Evolutionary conservation across 2,113 vertebrate genomes (phyloP), one percentile per base, ranked within the genome.

Genomic region (Microcebus lehilahytsara): DNA sequence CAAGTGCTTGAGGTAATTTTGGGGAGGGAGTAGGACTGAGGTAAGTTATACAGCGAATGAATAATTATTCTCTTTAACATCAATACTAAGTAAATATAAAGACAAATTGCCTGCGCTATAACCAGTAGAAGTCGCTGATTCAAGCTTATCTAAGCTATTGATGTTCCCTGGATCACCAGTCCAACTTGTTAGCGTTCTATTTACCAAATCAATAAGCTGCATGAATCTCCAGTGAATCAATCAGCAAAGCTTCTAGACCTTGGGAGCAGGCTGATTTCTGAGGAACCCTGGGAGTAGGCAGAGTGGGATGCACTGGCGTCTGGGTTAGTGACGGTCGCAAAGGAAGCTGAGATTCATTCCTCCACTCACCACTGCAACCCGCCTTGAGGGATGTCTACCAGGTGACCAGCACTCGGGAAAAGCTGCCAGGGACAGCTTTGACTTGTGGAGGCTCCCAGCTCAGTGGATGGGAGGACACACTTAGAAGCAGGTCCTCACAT

Each of bases 11-110:
- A 92, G 72, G 46, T 67, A 80, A 88, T 71, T 91, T 95, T 95
- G 86, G 60, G 49, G 49, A 80, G 12, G 25, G 34, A 40, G 8
- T 84, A 92, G 20, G 27, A 6, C 88, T 81, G 60, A 93, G 75
- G 66, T 87, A 95, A 87, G 53, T 89, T 89, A 74, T 85, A 96
- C 71, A 95, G 67, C 25, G 25, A 95, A 96, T 95, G 89, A 97
- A 85, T 96, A 97, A 96, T 97, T 95, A 56, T 96, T 94, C 95
- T 85, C 67, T 96, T 97, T 96, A 95, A 91, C 97, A 97, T 95
- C 96, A 96, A 97, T 95, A 81, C 96, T 89, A 94, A 95, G 85
- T 97, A 97, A 98, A 97, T 97, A 97, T 95, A 90, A 97, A 97
- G 97, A 97, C 88, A 97, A 97, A 98, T 97, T 95, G 94, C 83